Evolutionary conservation across 2,113 vertebrate genomes (phyloP), one percentile per base, ranked within the genome.

Genomic region (Alosa alosa): DNA sequence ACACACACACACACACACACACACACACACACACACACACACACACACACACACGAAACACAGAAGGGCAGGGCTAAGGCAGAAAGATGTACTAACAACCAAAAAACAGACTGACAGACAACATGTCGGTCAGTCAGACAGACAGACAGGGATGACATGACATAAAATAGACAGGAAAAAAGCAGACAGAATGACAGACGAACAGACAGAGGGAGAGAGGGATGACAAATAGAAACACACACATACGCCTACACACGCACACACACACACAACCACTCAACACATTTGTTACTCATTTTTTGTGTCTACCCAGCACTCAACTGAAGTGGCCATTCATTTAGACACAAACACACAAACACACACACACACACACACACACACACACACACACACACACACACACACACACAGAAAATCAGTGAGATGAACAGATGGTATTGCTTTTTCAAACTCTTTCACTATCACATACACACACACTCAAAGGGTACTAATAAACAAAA

Each of bases 221-320:
- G 7, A 20, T n/a, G 57, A 25, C 60, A 68, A 6, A 72, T 11
- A 36, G 9, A 36, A 31, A 75, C 10, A 75, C 68, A 75, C 31
- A 75, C 25, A 75, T 31, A 75, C 68, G 39, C 68, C 39, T n/a
- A 72, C 64, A 72, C 64, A 72, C 64, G 36, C 68, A 75, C 68
- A 75, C 68, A 75, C 9, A 75, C 68, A 75, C 68, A 39, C 68
- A 75, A 18, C 10, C 64, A 68, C n/a, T 68, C 72, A 78, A 39
- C 31, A 78, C 72, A 39, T 10, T 15, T 18, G 18, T 1, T 3
- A 78, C 72, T 78, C 72, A 13, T 41, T 9, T 68, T 13, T 72
- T 36, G 9, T 64, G 6, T 15, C 72, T n/a, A 31, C 25, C 64
- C 72, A 39, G 72, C 72, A 78, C 31, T 78, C 72, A 78, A 5